Evolutionary conservation across 1,140 invertebrate species (phyloP).

Genomic region (Aphaenogaster floridana): DNA sequence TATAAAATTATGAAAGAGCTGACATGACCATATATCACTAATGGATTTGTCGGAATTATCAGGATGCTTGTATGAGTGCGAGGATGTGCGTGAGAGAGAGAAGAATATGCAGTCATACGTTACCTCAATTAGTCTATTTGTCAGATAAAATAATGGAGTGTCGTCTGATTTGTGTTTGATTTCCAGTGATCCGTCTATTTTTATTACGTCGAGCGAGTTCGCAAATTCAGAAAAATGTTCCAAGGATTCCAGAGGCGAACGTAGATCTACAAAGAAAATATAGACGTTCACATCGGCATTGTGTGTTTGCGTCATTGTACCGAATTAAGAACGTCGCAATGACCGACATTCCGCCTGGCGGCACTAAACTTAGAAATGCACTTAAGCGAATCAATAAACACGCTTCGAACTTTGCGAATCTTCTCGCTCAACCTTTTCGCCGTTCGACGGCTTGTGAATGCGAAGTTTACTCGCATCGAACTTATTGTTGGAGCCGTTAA

Average conservation of each 20-base stretch:
- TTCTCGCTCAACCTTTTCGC: slow-evolving; percentile 52
- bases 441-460: slow-evolving; percentile 23
- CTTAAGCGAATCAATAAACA: slow-evolving; percentile 67
- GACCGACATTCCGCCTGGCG: slow-evolving; percentile 46
- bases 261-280: background rate
- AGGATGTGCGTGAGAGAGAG: background rate
- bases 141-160: slow-evolving; percentile 33
- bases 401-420: slow-evolving; percentile 61
- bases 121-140: slow-evolving; percentile 23
- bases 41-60: slow-evolving; percentile 49
- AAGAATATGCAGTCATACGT: background rate
- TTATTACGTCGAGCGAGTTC: background rate
- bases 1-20: slow-evolving; percentile 11
- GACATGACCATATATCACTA: slow-evolving; percentile 41
- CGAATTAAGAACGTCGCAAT: slow-evolving; percentile 64
- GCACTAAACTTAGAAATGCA: slow-evolving; percentile 68
- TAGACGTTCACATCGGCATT: slow-evolving; percentile 37
- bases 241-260: background rate
- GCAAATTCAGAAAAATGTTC: background rate
- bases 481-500: slow-evolving; percentile 48
- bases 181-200: slow-evolving; percentile 8
- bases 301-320: slow-evolving; percentile 27
- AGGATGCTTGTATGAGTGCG: slow-evolving; percentile 2
- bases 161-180: slow-evolving; percentile 21
- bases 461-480: slow-evolving; percentile 60